A percentile compares a stretch with the other conserved stretches of the same genome.
Evolutionary conservation across 2,113 vertebrate genomes (phyloP).

Genomic region (Carassius auratus): DNA sequence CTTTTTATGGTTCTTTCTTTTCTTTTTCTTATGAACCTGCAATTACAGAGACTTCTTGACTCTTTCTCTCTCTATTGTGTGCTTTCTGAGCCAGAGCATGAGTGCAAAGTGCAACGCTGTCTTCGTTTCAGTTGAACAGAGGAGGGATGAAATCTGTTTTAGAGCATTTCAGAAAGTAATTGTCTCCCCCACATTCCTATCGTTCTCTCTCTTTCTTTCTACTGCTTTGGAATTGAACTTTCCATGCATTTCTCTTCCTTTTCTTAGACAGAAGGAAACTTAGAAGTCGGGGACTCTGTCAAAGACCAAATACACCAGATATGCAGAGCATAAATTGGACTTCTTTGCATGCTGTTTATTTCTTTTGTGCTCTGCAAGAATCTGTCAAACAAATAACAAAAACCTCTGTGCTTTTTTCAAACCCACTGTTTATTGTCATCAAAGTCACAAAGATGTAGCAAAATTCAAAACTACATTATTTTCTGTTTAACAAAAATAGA

Average conservation of each 20-base stretch:
- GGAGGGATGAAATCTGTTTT: conserved; percentile 64
- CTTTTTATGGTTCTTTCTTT: conserved; percentile 5
- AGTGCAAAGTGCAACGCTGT: conserved; percentile 41
- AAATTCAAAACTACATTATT: conserved; percentile 50
- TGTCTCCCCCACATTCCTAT: conserved; percentile 58
- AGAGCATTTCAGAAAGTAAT: conserved; percentile 65
- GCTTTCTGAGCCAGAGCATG: conserved; percentile 59
- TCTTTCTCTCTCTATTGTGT: conserved; percentile 62
- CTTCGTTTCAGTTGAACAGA: conserved; percentile 49
- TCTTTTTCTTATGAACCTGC: conserved; percentile 50
- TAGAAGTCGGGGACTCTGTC: not conserved
- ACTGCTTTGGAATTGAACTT: conserved; percentile 46
- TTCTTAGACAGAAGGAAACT: not conserved
- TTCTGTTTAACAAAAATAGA: conserved; percentile 72
- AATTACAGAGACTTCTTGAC: conserved; percentile 68
- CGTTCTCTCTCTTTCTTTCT: conserved; percentile 38
- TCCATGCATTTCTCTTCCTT: not conserved
- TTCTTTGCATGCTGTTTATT: conserved; percentile 29
- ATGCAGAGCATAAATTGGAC: conserved; percentile 52
- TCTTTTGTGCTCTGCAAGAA: conserved; percentile 23
- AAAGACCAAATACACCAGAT: not conserved
- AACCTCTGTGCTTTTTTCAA: conserved; percentile 50
- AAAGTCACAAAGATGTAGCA: conserved; percentile 68
- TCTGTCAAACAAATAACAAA: not conserved
- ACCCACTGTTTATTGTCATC: conserved; percentile 74